Percentiles rank a stretch among this genome's conserved stretches.
Evolutionary conservation across 1,140 invertebrate species (phyloP).

Genomic region (Drosophila athabasca): DNA sequence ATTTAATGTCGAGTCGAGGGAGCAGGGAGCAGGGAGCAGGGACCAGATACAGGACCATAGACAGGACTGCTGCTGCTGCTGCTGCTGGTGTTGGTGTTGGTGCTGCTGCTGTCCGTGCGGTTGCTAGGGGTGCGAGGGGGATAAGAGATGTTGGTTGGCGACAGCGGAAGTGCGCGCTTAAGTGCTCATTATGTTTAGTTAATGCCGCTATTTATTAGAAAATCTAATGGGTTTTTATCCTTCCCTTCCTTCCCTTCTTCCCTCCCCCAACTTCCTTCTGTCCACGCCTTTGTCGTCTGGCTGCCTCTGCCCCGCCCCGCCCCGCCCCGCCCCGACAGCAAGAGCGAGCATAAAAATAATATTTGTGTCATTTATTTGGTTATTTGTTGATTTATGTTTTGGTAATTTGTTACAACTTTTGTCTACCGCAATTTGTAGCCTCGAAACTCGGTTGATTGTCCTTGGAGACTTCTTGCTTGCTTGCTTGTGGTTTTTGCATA

Average conservation of each 20-base stretch:
- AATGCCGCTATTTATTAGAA: constrained; percentile 70
- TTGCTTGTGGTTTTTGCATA: constrained; percentile 51
- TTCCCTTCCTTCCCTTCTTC: background rate
- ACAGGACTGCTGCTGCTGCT: background rate
- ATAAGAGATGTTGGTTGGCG: constrained; percentile 2
- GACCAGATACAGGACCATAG: background rate
- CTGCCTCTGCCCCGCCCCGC: background rate
- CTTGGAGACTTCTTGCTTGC: constrained; percentile 33
- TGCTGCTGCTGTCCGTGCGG: background rate
- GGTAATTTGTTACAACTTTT: constrained; percentile 54
- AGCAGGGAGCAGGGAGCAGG: background rate
- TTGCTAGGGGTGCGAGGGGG: background rate
- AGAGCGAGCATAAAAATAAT: constrained; percentile 50
- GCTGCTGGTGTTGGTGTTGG: too few species aligned
- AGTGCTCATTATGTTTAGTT: constrained; percentile 72
- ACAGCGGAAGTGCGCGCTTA: constrained; percentile 64
- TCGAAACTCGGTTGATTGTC: constrained; percentile 5
- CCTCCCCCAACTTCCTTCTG: background rate
- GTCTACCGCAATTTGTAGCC: constrained; percentile 41
- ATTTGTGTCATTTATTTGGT: constrained; percentile 68
- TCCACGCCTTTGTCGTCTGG: constrained; percentile 6
- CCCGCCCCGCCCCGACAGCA: too few species aligned
- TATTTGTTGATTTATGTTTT: constrained; percentile 63
- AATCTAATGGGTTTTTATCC: constrained; percentile 66
- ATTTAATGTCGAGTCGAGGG: constrained; percentile 49